Percentiles rank a stretch among this genome's conserved stretches.
These are phyloP conservation scores for Pelobates cultripes DNA, from an alignment of 2,797 vertebrate genomes.

Conservation along the genomic window DNA sequence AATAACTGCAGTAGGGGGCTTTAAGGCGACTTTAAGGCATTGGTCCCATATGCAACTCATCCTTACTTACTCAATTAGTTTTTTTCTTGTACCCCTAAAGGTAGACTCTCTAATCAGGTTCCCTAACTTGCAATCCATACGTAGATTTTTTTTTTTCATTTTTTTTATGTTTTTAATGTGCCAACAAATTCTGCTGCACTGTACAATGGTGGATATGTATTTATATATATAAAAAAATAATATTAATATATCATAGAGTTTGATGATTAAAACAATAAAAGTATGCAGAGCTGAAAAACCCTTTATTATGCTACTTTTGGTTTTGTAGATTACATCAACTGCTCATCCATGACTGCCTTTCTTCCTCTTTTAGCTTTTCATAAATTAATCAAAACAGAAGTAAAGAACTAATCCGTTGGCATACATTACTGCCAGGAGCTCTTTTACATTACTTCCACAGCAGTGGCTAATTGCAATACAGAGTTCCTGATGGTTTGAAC, in stretches of 20 bases:
- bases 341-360: slow-evolving; percentile 46
- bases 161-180: too few relatives aligned
- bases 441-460: slow-evolving; percentile 51
- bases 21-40: too few relatives aligned
- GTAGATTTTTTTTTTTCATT: too few relatives aligned
- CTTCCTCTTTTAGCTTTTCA: slow-evolving; percentile 45
- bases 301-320: slow-evolving; percentile 35
- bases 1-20: too few relatives aligned
- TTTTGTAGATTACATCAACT: slow-evolving; percentile 42
- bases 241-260: slow-evolving; percentile 1
- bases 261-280: slow-evolving; percentile 27
- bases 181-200: too few relatives aligned
- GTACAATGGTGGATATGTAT: neutral
- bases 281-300: slow-evolving; percentile 22
- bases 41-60: too few relatives aligned
- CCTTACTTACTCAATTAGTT: too few relatives aligned
- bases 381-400: slow-evolving; percentile 56
- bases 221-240: neutral
- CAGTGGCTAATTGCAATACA: slow-evolving; percentile 32
- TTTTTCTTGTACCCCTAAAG: too few relatives aligned
- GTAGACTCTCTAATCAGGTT: too few relatives aligned
- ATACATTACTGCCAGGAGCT: slow-evolving; percentile 48
- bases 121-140: too few relatives aligned
- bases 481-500: slow-evolving; percentile 47
- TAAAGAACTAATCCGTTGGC: slow-evolving; percentile 50